These are phyloP conservation scores for Laupala kohalensis DNA, from an alignment of 1,140 invertebrate species.

Conservation along the genomic window DNA sequence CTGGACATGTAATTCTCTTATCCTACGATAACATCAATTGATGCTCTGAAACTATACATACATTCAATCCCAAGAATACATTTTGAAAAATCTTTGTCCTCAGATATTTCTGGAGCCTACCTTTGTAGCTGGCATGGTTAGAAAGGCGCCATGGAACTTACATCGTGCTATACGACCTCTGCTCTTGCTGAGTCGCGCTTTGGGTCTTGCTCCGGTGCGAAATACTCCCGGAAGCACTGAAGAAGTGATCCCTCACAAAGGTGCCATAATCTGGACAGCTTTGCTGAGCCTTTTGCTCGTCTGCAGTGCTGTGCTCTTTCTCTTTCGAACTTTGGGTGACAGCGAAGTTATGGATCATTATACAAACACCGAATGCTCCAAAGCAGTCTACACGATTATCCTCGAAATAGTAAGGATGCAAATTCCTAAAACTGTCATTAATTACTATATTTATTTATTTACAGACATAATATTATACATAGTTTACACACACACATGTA, in stretches of 20 bases:
- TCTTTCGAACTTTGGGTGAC: background rate
- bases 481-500: too few relatives aligned
- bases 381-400: background rate
- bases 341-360: background rate
- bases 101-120: too few relatives aligned
- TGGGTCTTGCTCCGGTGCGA: background rate
- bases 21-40: too few relatives aligned
- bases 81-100: too few relatives aligned
- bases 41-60: too few relatives aligned
- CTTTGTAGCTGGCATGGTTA: too few relatives aligned
- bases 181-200: background rate
- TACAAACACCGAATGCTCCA: background rate
- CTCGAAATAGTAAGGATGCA: background rate
- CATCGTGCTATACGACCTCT: background rate
- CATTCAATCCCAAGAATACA: too few relatives aligned
- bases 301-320: background rate
- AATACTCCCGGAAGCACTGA: too few relatives aligned
- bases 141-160: background rate
- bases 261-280: background rate
- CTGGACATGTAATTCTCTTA: too few relatives aligned
- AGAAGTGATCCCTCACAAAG: too few relatives aligned
- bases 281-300: background rate
- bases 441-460: too few relatives aligned
- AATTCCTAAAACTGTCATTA: background rate
- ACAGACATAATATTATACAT: too few relatives aligned